Base-by-base conservation (phyloP, 2,888 invertebrate species). In the Pediacus dermestoides region DNA sequence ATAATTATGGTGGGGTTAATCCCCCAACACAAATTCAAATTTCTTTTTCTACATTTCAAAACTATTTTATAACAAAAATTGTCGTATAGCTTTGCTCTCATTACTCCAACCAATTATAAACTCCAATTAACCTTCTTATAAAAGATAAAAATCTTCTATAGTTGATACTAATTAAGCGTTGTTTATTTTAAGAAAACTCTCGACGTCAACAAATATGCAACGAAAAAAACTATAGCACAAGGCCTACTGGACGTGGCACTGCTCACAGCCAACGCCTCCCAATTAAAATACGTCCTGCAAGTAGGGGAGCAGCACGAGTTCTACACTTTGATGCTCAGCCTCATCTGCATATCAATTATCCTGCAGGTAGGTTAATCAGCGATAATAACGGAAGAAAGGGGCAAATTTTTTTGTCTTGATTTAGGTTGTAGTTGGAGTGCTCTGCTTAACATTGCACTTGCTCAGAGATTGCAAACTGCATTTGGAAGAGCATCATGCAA, bases 171-270 rank as follows among this genome's bases (percentile, higher is more conserved):
- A 32, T 41, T n/a, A n/a, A n/a, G n/a, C n/a, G 4, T 3, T 23
- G 3, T 42, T 59, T 55, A 44, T 23, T 72, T 73, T 26, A 67
- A 83, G 83, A 88, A 87, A 67, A 75, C 81, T 1, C 71, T 90
- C 66, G 88, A 91, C 61, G 85, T 87, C 2, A 92, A 91, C 69
- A 79, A 85, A 50, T 92, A 91, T 77, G 90, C 91, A 12, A 90
- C 90, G 6, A 92, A 91, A 70, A 92, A 92, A 70, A 90, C 90
- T 0, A 88, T 91, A 39, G 89, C 91, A 0, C 91, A 91, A 73
- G 90, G 91, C 2, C 85, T 91, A 81, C 75, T 91, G 54, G 90
- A 91, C 66, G 88, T 91, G 39, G 90, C 91, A 1, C 70, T 91
- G 46, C 73, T 91, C 33, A 90, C 90, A 1, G 89, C 90, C 1